phyloP scores from a whole-genome alignment of 2,113 vertebrate species.

The Castor canadensis region DNA sequence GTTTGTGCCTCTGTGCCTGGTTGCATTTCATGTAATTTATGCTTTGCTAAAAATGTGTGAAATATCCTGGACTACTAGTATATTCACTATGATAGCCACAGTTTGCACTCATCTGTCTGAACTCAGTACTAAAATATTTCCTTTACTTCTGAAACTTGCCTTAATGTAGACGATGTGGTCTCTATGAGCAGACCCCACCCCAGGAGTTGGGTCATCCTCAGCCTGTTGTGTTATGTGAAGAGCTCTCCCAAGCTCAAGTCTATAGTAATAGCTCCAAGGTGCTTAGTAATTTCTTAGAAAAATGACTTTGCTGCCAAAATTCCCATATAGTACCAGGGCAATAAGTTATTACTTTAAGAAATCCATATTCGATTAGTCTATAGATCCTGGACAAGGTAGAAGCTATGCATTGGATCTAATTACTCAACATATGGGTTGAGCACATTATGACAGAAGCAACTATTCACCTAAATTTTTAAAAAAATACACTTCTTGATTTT shows the following conservation, averaged over 20 bases:
- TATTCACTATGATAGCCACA: neutral
- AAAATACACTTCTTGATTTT: neutral
- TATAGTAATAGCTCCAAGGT: neutral
- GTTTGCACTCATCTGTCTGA: neutral
- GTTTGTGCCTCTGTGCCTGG: too few species aligned
- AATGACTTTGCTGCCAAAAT: conserved; percentile 1
- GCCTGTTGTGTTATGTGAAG: neutral
- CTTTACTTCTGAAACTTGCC: neutral
- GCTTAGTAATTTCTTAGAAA: neutral
- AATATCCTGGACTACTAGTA: neutral
- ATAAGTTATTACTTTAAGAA: neutral
- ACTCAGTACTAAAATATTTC: conserved; percentile 27
- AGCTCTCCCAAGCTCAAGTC: neutral
- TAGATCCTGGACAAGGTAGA: neutral
- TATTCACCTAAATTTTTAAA: neutral
- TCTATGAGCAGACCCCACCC: neutral
- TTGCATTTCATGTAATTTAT: conserved; percentile 25
- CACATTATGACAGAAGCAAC: neutral
- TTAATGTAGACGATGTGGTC: neutral
- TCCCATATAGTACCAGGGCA: neutral
- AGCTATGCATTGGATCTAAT: neutral
- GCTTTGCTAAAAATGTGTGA: conserved; percentile 11
- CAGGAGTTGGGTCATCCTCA: neutral
- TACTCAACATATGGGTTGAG: neutral
- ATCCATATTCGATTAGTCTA: neutral